Conservation (phyloP, 2,113 vertebrate species). For the Nothoprocta perdicaria region DNA sequence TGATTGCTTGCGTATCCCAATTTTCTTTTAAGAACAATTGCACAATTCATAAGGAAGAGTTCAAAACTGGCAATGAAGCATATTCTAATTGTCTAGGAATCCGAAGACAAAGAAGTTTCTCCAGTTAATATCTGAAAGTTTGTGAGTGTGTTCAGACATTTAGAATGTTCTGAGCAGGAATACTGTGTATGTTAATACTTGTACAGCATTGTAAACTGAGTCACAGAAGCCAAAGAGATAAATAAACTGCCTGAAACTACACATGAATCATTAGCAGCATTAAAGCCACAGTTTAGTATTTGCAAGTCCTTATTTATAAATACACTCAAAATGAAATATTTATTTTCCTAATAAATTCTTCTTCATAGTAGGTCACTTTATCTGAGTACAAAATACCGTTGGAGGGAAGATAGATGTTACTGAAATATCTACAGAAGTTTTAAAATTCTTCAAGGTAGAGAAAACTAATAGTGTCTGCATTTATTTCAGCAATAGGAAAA, state of each 20-base stretch:
- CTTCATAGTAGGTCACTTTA: background rate
- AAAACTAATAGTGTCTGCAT: background rate
- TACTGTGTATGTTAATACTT: background rate
- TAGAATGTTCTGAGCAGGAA: background rate
- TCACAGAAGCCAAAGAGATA: background rate
- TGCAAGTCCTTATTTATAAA: background rate
- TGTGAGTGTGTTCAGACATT: background rate
- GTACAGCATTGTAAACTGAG: background rate
- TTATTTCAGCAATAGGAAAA: background rate
- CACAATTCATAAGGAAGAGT: background rate
- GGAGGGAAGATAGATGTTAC: background rate
- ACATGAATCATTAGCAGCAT: background rate
- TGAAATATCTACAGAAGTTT: background rate
- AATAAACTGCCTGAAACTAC: background rate
- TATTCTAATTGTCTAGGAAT: background rate
- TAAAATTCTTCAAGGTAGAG: background rate
- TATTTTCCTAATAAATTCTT: background rate
- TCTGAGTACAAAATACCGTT: background rate
- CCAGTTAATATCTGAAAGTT: background rate
- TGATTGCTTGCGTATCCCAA: background rate
- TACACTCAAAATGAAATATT: fast-evolving
- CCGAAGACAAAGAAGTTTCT: background rate
- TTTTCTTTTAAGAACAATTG: background rate
- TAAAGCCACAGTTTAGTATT: background rate
- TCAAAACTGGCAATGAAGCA: background rate